phyloP scores from a whole-genome alignment of 2,797 vertebrate species.

The Astyanax mexicanus region DNA sequence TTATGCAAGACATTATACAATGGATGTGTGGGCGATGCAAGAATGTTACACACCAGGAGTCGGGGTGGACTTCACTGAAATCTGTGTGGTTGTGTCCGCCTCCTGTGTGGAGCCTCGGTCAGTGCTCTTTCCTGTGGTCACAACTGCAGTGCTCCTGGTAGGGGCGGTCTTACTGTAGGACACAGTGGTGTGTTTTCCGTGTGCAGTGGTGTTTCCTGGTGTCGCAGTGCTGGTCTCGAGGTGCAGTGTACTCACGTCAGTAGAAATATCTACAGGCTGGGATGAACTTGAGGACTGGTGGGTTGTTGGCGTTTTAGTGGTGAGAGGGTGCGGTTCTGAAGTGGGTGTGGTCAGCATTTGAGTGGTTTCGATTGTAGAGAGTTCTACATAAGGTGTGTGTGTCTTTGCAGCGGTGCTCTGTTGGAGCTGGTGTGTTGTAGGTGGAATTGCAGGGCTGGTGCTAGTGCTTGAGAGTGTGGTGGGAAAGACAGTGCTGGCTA shows the following conservation, averaged over 20 bases:
- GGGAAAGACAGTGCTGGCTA: constrained; percentile 21
- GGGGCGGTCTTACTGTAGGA: constrained; percentile 64
- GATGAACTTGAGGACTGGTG: constrained; percentile 58
- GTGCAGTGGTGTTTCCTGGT: constrained; percentile 54
- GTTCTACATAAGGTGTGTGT: constrained; percentile 52
- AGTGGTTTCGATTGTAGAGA: constrained; percentile 34
- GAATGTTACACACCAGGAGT: constrained; percentile 70
- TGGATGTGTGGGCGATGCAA: not conserved
- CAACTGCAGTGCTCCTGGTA: constrained; percentile 60
- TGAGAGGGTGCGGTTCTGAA: constrained; percentile 57
- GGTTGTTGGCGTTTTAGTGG: constrained; percentile 42
- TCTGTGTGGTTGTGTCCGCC: constrained; percentile 50
- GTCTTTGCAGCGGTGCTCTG: constrained; percentile 32
- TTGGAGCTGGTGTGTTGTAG: constrained; percentile 27
- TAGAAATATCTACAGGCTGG: constrained; percentile 40
- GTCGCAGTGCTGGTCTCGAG: constrained; percentile 68
- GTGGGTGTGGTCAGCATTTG: constrained; percentile 5
- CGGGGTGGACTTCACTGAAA: constrained; percentile 48
- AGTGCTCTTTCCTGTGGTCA: constrained; percentile 64
- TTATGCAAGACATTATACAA: not conserved
- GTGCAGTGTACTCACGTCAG: constrained; percentile 62
- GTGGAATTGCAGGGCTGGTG: constrained; percentile 24
- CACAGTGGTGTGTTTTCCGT: constrained; percentile 53
- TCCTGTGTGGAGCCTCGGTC: constrained; percentile 62
- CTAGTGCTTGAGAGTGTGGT: constrained; percentile 40